These are phyloP conservation scores for Prenolepis imparis DNA, from an alignment of 2,888 invertebrate species.

Conservation along the genomic window DNA sequence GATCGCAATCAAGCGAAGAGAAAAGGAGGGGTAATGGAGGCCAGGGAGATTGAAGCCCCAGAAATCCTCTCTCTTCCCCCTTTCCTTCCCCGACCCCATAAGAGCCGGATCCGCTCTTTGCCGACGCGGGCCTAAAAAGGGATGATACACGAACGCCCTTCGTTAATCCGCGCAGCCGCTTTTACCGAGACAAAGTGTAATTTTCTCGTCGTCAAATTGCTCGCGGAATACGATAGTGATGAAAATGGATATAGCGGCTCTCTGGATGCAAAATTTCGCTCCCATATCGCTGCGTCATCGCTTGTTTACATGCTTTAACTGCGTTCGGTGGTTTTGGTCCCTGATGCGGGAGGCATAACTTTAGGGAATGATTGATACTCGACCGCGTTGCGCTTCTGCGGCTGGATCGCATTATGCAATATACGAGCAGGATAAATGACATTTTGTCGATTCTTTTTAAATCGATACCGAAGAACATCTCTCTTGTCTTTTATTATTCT, in stretches of 20 bases:
- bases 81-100: neutral
- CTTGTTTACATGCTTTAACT: conserved; percentile 37
- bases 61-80: neutral
- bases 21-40: conserved; percentile 16
- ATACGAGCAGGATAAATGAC: conserved; percentile 20
- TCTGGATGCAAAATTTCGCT: conserved; percentile 6
- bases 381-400: conserved; percentile 5
- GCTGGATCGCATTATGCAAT: conserved; percentile 22
- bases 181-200: conserved; percentile 40
- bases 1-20: conserved; percentile 45
- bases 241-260: neutral
- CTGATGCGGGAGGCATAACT: conserved; percentile 5
- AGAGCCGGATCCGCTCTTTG: conserved; percentile 42
- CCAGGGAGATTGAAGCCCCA: conserved; percentile 36
- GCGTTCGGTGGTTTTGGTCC: conserved; percentile 31
- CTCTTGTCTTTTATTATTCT: neutral
- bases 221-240: conserved; percentile 23
- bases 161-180: conserved; percentile 34
- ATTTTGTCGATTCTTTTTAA: conserved; percentile 14
- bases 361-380: conserved; percentile 34
- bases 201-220: conserved; percentile 46
- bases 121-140: neutral
- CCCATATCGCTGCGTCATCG: neutral
- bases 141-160: neutral
- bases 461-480: neutral